Evolutionary conservation across 2,113 vertebrate genomes (phyloP).

Genomic region (Python bivittatus): DNA sequence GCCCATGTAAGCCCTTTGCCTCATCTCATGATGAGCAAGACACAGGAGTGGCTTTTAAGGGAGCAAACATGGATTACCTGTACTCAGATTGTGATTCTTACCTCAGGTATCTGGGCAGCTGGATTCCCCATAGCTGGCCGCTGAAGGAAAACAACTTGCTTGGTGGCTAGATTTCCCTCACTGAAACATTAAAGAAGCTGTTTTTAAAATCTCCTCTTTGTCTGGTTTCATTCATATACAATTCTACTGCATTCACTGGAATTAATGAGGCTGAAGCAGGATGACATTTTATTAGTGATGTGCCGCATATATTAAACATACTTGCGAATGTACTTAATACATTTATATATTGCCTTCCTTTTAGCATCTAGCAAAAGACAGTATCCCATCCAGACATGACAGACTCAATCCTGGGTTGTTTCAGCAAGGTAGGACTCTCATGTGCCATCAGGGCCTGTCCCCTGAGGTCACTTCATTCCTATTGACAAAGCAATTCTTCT

Average conservation of each 20-base stretch:
- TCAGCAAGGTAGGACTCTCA: not conserved
- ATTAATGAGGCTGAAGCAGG: not conserved
- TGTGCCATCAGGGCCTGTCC: not conserved
- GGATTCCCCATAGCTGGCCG: constrained; percentile 79
- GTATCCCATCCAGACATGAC: not conserved
- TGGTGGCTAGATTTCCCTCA: constrained; percentile 95
- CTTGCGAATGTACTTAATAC: not conserved
- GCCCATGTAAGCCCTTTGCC: not conserved
- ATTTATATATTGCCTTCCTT: not conserved
- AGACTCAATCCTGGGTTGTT: not conserved
- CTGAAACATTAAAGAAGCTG: constrained; percentile 68
- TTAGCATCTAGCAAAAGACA: not conserved
- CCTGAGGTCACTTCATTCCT: not conserved
- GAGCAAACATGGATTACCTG: not conserved
- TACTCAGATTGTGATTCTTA: constrained; percentile 43
- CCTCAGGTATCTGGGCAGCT: constrained; percentile 70
- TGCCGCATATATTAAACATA: not conserved
- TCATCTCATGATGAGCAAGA: not conserved
- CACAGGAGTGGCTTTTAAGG: not conserved
- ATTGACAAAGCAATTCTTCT: not conserved
- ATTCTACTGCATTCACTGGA: not conserved
- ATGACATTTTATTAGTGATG: not conserved
- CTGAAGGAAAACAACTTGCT: constrained; percentile 96
- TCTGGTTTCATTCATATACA: not conserved
- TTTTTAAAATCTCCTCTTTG: not conserved